A percentile compares a stretch with the other conserved stretches of the same genome.
Evolutionary conservation across 2,888 invertebrate genomes (phyloP).

Genomic region (Tetramorium bicarinatum): DNA sequence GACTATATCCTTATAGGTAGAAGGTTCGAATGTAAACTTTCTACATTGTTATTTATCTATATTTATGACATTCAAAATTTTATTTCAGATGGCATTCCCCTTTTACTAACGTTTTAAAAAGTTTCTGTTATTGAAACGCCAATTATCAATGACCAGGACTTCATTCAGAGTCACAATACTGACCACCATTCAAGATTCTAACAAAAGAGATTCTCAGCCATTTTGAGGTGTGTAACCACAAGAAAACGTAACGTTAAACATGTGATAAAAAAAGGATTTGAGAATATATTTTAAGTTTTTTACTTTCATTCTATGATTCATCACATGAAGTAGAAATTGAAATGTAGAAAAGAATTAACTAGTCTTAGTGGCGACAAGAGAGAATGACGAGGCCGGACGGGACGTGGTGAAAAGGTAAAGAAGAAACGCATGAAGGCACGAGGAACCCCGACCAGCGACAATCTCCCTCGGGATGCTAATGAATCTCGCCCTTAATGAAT

Average conservation of each 20-base stretch:
- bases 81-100: neutral
- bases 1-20: neutral
- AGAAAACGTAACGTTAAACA: neutral
- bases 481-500: constrained; percentile 83
- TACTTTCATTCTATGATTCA: neutral
- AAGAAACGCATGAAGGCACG: constrained; percentile 24
- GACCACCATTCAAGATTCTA: neutral
- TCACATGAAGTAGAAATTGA: neutral
- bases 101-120: neutral
- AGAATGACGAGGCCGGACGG: neutral
- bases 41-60: neutral
- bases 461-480: constrained; percentile 79
- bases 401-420: constrained; percentile 17
- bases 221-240: too few relatives aligned
- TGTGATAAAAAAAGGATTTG: neutral
- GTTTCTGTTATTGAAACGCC: neutral
- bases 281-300: neutral
- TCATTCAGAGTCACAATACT: neutral
- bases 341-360: neutral
- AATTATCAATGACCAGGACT: neutral
- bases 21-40: neutral
- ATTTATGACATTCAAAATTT: neutral
- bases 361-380: neutral
- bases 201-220: neutral
- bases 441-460: constrained; percentile 58